These are phyloP conservation scores for Ypsolopha scabrella DNA, from an alignment of 2,888 invertebrate species.

Conservation along the genomic window DNA sequence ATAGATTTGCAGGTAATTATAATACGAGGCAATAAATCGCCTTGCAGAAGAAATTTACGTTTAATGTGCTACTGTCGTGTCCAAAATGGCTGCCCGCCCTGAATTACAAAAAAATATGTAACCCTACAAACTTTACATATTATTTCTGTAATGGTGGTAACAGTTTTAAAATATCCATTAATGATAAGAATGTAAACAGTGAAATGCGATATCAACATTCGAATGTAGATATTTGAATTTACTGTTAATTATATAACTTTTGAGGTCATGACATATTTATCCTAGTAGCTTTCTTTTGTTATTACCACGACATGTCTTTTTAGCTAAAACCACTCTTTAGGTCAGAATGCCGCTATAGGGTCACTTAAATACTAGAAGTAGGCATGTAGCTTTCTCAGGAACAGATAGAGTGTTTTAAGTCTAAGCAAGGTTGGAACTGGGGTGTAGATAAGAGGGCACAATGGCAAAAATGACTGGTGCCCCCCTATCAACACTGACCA, in stretches of 20 bases:
- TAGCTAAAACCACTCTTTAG: not conserved
- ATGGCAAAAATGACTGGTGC: too few species aligned
- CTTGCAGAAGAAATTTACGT: not conserved
- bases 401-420: too few species aligned
- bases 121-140: slow-evolving; percentile 1
- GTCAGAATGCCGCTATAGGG: not conserved
- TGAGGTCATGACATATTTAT: not conserved
- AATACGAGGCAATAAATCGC: not conserved
- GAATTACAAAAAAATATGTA: not conserved
- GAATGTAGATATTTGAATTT: not conserved
- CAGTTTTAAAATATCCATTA: slow-evolving; percentile 21
- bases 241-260: not conserved
- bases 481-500: too few species aligned
- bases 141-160: slow-evolving; percentile 25
- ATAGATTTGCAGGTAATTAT: not conserved
- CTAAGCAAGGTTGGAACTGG: too few species aligned
- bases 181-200: slow-evolving; percentile 26
- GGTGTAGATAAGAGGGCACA: too few species aligned
- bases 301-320: not conserved
- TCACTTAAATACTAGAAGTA: too few species aligned
- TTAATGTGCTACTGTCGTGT: not conserved
- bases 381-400: too few species aligned
- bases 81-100: not conserved
- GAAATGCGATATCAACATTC: not conserved
- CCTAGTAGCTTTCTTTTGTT: not conserved